Evolutionary conservation across 1,140 invertebrate species (phyloP).

Genomic region (Bombus terrestris): DNA sequence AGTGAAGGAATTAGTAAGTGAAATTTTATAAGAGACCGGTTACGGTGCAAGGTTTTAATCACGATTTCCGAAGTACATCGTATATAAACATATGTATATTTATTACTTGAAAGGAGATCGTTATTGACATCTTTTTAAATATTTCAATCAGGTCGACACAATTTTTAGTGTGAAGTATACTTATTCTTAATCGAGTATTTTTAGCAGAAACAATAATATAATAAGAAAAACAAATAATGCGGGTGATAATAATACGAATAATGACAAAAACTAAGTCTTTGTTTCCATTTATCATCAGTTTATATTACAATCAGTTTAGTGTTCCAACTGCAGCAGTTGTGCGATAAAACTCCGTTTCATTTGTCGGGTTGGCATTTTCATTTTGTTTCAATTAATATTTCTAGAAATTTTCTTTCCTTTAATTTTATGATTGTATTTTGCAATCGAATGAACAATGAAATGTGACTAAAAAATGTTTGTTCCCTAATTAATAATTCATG

Average conservation of each 20-base stretch:
- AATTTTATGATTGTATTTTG: background rate
- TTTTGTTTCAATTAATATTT: background rate
- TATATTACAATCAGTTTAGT: background rate
- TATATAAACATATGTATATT: background rate
- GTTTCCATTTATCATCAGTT: constrained; percentile 52
- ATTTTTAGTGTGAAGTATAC: background rate
- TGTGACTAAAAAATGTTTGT: background rate
- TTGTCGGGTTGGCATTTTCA: background rate
- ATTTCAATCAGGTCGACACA: background rate
- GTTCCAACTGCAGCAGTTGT: constrained; percentile 16
- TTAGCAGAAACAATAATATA: background rate
- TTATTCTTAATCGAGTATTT: background rate
- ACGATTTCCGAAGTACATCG: constrained; percentile 9
- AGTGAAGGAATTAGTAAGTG: constrained; percentile 24
- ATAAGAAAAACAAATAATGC: background rate
- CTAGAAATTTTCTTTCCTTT: background rate
- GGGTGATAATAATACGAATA: background rate
- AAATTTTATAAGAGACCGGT: constrained; percentile 61
- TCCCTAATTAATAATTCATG: too few relatives aligned
- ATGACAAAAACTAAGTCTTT: constrained; percentile 30
- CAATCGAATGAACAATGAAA: background rate
- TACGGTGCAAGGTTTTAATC: constrained; percentile 10
- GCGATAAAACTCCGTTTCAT: constrained; percentile 38
- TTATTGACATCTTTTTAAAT: background rate
- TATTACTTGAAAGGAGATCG: background rate